Conservation (phyloP, 1,140 invertebrate genomes). For the Megalonaias nervosa region DNA sequence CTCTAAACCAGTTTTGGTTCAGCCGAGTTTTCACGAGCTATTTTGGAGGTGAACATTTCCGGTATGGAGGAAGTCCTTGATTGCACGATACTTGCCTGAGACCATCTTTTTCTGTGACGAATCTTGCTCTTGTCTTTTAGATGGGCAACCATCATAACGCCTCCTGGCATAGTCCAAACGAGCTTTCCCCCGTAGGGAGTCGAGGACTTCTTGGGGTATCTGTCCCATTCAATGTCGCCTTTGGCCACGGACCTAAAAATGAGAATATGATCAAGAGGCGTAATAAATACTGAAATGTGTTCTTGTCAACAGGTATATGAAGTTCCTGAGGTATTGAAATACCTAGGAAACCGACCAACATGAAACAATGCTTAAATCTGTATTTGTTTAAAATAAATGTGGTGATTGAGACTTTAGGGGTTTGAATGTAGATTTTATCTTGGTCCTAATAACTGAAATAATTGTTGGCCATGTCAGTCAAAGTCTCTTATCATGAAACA, state of each 20-base stretch:
- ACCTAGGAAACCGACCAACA: not conserved
- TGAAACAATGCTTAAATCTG: not conserved
- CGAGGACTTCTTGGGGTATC: not conserved
- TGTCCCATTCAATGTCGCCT: constrained; percentile 4
- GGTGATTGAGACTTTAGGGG: too few relatives aligned
- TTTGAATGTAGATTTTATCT: too few relatives aligned
- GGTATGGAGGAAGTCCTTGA: not conserved
- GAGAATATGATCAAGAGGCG: too few relatives aligned
- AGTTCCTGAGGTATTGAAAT: not conserved
- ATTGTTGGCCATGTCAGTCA: too few relatives aligned
- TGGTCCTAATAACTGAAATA: too few relatives aligned
- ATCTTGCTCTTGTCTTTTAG: constrained; percentile 98
- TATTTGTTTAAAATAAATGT: not conserved
- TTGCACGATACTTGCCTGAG: constrained; percentile 60
- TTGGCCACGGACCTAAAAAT: not conserved
- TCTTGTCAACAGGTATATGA: constrained; percentile 4
- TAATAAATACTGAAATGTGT: too few relatives aligned
- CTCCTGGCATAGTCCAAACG: constrained; percentile 95
- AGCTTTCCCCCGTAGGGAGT: constrained; percentile 93
- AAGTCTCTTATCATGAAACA: too few relatives aligned
- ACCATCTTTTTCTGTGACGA: constrained; percentile 83
- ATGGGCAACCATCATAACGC: constrained; percentile 97
- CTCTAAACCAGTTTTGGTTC: too few relatives aligned
- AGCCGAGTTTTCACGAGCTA: too few relatives aligned
- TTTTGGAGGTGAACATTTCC: not conserved